Percentiles rank a stretch among this genome's conserved stretches.
Conservation (phyloP, 2,113 vertebrate species). For the Seriola quinqueradiata region DNA sequence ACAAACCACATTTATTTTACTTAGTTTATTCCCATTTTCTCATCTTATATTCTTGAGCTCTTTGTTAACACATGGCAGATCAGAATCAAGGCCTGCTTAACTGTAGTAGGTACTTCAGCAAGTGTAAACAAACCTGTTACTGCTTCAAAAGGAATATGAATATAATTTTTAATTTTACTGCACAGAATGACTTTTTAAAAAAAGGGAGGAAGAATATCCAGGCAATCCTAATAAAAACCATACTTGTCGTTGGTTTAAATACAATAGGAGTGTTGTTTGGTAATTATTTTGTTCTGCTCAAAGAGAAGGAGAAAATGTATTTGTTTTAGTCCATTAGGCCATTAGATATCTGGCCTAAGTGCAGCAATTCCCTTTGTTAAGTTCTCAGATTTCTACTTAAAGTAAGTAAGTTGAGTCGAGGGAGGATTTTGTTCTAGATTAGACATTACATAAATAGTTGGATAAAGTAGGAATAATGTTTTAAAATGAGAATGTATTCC, state of each 20-base stretch:
- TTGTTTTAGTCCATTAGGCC: conserved; percentile 21
- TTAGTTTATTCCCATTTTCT: conserved; percentile 1
- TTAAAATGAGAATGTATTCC: background rate
- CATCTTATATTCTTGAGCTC: background rate
- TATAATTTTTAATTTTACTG: background rate
- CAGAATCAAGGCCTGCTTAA: conserved; percentile 12
- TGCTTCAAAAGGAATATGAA: background rate
- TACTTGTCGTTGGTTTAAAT: conserved; percentile 16
- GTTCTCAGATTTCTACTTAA: conserved; percentile 28
- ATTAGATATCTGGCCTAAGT: conserved; percentile 32
- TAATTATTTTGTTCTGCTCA: conserved; percentile 41
- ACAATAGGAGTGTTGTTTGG: conserved; percentile 3
- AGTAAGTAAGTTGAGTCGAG: conserved; percentile 15
- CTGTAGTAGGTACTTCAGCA: background rate
- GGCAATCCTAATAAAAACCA: background rate
- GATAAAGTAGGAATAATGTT: background rate
- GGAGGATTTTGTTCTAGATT: conserved; percentile 22
- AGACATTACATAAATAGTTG: background rate
- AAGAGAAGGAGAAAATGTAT: conserved; percentile 32
- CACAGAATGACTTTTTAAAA: background rate
- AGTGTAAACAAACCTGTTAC: conserved; percentile 22
- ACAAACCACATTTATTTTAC: background rate
- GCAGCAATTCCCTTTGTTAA: conserved; percentile 44
- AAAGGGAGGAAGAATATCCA: background rate
- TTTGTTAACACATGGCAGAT: background rate